Evolutionary conservation across 2,888 invertebrate species (phyloP), one percentile per base, ranked within the genome.

Genomic region (Teleogryllus oceanicus): DNA sequence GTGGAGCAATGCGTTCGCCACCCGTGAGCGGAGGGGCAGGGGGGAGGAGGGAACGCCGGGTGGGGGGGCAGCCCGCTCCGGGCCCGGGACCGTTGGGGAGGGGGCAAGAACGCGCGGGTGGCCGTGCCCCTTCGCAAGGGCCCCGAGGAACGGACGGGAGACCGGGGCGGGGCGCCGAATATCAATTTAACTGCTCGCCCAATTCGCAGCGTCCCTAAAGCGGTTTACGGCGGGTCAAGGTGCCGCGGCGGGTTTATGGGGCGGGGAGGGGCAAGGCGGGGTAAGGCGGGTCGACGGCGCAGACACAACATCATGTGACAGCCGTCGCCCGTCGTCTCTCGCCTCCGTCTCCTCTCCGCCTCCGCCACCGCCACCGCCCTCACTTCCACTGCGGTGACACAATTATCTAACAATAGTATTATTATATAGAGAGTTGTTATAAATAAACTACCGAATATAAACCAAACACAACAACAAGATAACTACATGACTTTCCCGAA

Each of bases 221-320:
- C 62, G 62, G 16, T 62, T 62, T 62, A 62, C 62, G 62, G 62
- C 62, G 62, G 62, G 62, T 62, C 62, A 62, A 62, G 62, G n/a
- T 62, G 62, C 62, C 62, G 62, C 62, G n/a, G 62, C 62, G 62
- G 16, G 62, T 62, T 62, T 62, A 62, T 62, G n/a, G 62, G 13
- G 62, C 5, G 0, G 62, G 62, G 16, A 62, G 62, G 13, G 62
- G n/a, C 18, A 5, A 5, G 2, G 62, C 1, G 62, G 62, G 13
- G 16, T 16, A 16, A 12, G 62, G 16, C 16, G 62, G 16, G 62
- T 13, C 13, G 62, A n/a, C 13, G 62, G 62, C 13, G 62, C 62
- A 62, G 62, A 62, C 62, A 62, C 62, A 62, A 62, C 62, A 62
- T 62, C 16, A n/a, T 8, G 13, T 13, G 16, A 1, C n/a, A 13